A percentile compares a stretch with the other conserved stretches of the same genome.
phyloP scores from a whole-genome alignment of 2,888 invertebrate species.

The Rhogogaster chlorosoma region DNA sequence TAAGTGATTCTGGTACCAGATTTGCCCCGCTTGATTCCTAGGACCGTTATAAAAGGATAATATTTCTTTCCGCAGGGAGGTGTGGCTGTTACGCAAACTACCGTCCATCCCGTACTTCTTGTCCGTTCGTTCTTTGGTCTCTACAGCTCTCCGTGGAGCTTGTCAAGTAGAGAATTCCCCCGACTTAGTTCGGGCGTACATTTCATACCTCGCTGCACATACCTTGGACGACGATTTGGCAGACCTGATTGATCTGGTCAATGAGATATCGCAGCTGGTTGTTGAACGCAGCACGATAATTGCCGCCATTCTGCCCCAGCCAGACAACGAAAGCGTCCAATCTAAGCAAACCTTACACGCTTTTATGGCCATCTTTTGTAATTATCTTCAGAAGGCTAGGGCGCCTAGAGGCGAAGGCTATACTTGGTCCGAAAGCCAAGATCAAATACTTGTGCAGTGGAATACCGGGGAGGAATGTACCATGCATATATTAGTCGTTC shows the following conservation, averaged over 20 bases:
- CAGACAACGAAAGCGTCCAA: constrained; percentile 76
- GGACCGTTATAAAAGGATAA: not conserved
- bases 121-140: constrained; percentile 85
- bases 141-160: constrained; percentile 89
- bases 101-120: constrained; percentile 90
- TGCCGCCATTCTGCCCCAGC: constrained; percentile 87
- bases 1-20: constrained; percentile 53
- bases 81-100: constrained; percentile 83
- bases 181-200: constrained; percentile 89
- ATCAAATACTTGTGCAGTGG: constrained; percentile 90
- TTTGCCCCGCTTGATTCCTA: not conserved
- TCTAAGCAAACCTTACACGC: constrained; percentile 84
- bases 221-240: constrained; percentile 84
- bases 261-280: constrained; percentile 93
- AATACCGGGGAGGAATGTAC: constrained; percentile 86
- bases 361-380: constrained; percentile 86
- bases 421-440: constrained; percentile 85
- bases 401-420: constrained; percentile 83
- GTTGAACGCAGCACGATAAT: constrained; percentile 95
- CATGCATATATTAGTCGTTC: constrained; percentile 89
- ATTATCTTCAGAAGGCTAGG: constrained; percentile 86
- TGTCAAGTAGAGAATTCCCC: constrained; percentile 95
- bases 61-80: constrained; percentile 66
- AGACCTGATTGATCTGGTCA: constrained; percentile 84
- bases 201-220: constrained; percentile 90